Conservation (phyloP, 2,797 vertebrate species). For the Parambassis ranga region DNA sequence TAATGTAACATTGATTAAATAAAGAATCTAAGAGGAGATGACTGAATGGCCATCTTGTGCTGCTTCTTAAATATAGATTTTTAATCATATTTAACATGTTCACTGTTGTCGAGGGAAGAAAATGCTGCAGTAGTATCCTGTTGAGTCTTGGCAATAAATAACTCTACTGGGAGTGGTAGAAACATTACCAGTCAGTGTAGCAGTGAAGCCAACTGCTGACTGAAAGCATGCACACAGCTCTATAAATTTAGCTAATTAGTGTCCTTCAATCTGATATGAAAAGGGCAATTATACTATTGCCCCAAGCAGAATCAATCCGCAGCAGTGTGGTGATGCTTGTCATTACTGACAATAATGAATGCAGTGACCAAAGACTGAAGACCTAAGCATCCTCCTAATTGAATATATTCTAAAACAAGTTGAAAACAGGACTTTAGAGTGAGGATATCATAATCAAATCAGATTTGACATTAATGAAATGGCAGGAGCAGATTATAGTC, state of each 20-base stretch:
- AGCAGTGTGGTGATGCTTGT: not conserved
- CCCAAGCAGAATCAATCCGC: not conserved
- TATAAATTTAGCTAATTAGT: not conserved
- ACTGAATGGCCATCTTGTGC: constrained; percentile 1
- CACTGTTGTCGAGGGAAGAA: not conserved
- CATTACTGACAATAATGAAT: not conserved
- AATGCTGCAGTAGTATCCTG: not conserved
- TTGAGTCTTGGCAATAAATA: not conserved
- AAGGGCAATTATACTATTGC: not conserved
- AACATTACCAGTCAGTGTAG: not conserved
- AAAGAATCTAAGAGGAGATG: constrained; percentile 72
- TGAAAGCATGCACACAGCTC: not conserved
- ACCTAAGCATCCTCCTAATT: not conserved
- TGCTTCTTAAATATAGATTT: not conserved
- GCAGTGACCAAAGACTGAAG: not conserved
- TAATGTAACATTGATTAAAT: constrained; percentile 88
- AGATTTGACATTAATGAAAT: too few relatives aligned
- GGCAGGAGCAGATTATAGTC: too few relatives aligned
- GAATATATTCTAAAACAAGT: too few relatives aligned
- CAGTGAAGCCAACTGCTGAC: not conserved
- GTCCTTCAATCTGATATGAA: not conserved
- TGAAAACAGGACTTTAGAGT: too few relatives aligned
- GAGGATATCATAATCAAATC: too few relatives aligned
- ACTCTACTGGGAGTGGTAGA: not conserved
- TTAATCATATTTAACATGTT: not conserved